Evolutionary conservation across 2,113 vertebrate genomes (phyloP), one percentile per base, ranked within the genome.

Genomic region (Grammomys surdaster): DNA sequence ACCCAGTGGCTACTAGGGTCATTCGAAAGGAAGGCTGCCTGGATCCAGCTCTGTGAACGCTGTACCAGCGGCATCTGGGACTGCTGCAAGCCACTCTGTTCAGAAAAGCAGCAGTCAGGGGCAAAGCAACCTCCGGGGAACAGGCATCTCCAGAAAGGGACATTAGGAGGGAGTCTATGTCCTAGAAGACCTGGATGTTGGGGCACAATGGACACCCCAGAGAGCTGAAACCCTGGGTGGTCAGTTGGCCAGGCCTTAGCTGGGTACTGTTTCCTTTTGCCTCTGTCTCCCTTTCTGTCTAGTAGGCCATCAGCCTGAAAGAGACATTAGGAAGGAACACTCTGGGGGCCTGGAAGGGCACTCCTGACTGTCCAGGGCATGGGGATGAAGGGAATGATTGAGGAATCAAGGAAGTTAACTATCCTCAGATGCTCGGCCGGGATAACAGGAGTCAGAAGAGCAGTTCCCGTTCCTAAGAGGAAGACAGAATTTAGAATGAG

Each of bases 321-420:
- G 77, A 46, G 31, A 58, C 56, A 40, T 8, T 19, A 19, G 1
- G n/a, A 89, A 80, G 58, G n/a, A 60, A 78, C 0, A 20, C 2
- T 24, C 22, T 16, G 43, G 60, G 58, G 82, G 78, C 72, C 60
- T 60, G 58, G 90, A 80, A 46, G 85, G 85, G 33, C 36, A 65
- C 11, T 36, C 33, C 6, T 51, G 33, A 54, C 36, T 43, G 56
- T 43, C 36, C 48, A 24, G 75, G 69, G 24, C 36, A 5, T 7
- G 12, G 16, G 26, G 65, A 10, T 13, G 8, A 20, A 58, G 11
- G 0, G 10, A 54, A 0, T 7, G 33, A 26, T 13, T 76, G 20
- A 26, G 20, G 80, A 9, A 63, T 6, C 69, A 5, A 46, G 81
- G 33, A 12, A 58, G 19, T 16, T 11, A 63, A 40, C 1, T 0